phyloP scores from a whole-genome alignment of 2,888 invertebrate genomes.

The Drosophila mayaguana region DNA sequence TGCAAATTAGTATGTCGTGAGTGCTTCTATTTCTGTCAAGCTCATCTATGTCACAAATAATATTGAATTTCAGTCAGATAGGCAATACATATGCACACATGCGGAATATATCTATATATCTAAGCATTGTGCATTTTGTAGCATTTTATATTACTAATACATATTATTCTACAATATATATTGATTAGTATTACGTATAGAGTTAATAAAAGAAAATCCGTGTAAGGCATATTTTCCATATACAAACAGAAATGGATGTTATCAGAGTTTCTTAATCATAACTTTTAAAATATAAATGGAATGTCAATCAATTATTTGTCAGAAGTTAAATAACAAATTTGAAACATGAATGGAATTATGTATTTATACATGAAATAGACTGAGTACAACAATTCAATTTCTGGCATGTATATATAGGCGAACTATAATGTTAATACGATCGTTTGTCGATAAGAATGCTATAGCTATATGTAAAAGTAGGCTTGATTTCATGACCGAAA shows the following conservation, averaged over 20 bases:
- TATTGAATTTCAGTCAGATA: background rate
- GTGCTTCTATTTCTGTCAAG: background rate
- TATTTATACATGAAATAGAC: background rate
- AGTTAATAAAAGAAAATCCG: background rate
- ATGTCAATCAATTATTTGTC: background rate
- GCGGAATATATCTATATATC: background rate
- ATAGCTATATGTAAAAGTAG: background rate
- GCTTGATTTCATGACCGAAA: background rate
- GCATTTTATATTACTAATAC: too few relatives aligned
- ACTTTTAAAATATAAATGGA: background rate
- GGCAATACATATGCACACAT: background rate
- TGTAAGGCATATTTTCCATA: background rate
- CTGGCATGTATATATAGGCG: background rate
- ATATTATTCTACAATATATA: background rate
- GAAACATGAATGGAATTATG: background rate
- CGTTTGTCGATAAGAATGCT: background rate
- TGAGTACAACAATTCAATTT: background rate
- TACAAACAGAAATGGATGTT: background rate
- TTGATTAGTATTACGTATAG: background rate
- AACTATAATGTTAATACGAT: background rate
- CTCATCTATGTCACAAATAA: background rate
- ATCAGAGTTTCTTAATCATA: background rate
- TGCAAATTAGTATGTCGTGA: conserved; percentile 6
- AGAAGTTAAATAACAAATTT: background rate
- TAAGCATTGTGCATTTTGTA: background rate